Evolutionary conservation across 2,797 vertebrate genomes (phyloP).

Genomic region (Nannoperca australis): DNA sequence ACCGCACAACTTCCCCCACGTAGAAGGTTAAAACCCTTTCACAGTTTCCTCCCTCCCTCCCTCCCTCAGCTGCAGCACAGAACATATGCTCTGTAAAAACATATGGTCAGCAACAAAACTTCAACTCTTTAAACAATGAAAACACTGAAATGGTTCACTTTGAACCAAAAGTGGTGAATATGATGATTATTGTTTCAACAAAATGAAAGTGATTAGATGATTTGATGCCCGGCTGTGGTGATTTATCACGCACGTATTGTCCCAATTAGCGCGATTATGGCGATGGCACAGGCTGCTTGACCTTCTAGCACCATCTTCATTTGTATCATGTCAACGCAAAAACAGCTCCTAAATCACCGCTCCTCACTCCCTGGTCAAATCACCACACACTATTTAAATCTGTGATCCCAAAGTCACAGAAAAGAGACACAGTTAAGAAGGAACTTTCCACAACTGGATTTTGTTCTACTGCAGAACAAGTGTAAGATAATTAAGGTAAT

Average conservation of each 20-base stretch:
- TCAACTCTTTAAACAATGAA: constrained; percentile 43
- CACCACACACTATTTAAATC: constrained; percentile 38
- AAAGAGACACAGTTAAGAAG: constrained; percentile 34
- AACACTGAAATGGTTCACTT: constrained; percentile 32
- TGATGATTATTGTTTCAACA: constrained; percentile 10
- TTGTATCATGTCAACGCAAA: constrained; percentile 82
- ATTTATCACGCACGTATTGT: constrained; percentile 79
- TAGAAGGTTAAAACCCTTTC: constrained; percentile 77
- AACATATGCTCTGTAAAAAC: constrained; percentile 75
- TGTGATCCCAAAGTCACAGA: constrained; percentile 48
- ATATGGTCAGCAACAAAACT: constrained; percentile 68
- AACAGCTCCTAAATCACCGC: constrained; percentile 84
- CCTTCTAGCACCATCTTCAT: constrained; percentile 86
- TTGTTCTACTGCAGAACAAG: constrained; percentile 18
- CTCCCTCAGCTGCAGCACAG: constrained; percentile 52
- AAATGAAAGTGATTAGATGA: constrained; percentile 46
- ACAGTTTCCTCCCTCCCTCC: constrained; percentile 50
- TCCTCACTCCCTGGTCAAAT: constrained; percentile 64
- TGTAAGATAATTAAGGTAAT: not conserved
- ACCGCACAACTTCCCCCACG: constrained; percentile 68
- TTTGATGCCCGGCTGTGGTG: constrained; percentile 15
- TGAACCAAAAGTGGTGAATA: constrained; percentile 14
- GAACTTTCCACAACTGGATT: constrained; percentile 35
- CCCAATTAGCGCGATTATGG: constrained; percentile 85
- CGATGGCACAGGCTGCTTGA: constrained; percentile 78